phyloP scores from a whole-genome alignment of 2,888 invertebrate genomes.

The Caenorhabditis auriculariae region DNA sequence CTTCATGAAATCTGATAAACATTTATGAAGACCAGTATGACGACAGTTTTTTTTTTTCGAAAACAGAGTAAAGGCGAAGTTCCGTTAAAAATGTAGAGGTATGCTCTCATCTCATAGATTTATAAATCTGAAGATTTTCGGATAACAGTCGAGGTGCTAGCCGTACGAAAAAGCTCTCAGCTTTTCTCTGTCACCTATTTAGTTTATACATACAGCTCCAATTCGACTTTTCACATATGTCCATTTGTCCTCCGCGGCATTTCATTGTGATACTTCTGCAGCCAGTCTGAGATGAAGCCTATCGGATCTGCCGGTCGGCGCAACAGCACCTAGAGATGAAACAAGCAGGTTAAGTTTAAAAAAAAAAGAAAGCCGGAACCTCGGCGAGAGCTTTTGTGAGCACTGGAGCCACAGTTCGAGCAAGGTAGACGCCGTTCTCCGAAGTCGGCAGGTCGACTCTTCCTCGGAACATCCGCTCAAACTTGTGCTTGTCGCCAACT shows the following conservation, averaged over 20 bases:
- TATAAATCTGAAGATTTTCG: no score
- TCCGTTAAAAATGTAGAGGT: no score
- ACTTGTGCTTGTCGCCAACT: conserved; percentile 42
- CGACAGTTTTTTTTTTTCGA: no score
- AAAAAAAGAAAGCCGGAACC: conserved; percentile 19
- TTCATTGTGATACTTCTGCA: conserved; percentile 63
- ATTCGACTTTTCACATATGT: no score
- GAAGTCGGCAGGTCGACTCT: conserved; percentile 62
- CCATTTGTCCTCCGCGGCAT: conserved; percentile 17
- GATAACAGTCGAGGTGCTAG: no score
- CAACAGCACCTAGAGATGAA: conserved; percentile 59
- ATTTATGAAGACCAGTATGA: no score
- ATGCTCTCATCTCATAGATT: no score
- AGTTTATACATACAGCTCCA: no score
- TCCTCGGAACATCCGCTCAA: conserved; percentile 54
- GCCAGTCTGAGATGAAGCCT: conserved; percentile 66
- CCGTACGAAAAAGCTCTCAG: no score
- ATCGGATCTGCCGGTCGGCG: conserved; percentile 66
- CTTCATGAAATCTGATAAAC: no score
- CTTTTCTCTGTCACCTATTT: no score
- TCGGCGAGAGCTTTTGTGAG: conserved; percentile 66
- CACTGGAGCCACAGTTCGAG: conserved; percentile 65
- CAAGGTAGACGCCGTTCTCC: conserved; percentile 65
- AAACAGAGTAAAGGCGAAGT: no score
- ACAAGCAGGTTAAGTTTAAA: background rate